A percentile compares a stretch with the other conserved stretches of the same genome.
Evolutionary conservation across 2,113 vertebrate species (phyloP).

Genomic region (Ailurus styani): DNA sequence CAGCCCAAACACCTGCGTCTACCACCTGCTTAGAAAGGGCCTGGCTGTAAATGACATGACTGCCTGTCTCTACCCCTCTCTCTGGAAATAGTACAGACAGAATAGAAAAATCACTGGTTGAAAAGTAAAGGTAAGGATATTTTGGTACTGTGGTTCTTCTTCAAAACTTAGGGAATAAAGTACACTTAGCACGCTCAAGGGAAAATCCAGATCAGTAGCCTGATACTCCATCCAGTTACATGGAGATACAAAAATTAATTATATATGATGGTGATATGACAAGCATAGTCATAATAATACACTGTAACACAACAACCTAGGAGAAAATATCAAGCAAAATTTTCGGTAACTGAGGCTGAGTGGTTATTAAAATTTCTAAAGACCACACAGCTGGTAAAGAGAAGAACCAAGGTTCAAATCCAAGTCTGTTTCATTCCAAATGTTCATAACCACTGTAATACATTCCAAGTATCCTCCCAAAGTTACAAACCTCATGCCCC

Average conservation of each 20-base stretch:
- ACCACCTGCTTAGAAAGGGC: background rate
- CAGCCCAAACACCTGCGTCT: background rate
- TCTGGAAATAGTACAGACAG: background rate
- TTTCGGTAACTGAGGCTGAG: background rate
- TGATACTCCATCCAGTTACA: background rate
- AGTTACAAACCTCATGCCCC: background rate
- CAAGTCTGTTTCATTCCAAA: background rate
- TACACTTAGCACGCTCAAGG: background rate
- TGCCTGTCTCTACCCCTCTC: background rate
- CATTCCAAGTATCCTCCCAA: background rate
- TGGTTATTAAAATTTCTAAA: background rate
- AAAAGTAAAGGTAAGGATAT: slow-evolving; percentile 6
- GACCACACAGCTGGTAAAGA: background rate
- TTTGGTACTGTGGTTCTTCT: background rate
- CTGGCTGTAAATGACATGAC: background rate
- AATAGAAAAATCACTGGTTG: background rate
- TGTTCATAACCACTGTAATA: background rate
- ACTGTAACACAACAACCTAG: background rate
- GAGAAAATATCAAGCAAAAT: background rate
- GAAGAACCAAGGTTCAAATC: background rate
- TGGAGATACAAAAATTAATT: slow-evolving; percentile 8
- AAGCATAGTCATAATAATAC: background rate
- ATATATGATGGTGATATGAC: background rate
- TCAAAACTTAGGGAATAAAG: background rate
- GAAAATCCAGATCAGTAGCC: background rate